Evolutionary conservation across 2,113 vertebrate species (phyloP).

Genomic region (Bos javanicus): DNA sequence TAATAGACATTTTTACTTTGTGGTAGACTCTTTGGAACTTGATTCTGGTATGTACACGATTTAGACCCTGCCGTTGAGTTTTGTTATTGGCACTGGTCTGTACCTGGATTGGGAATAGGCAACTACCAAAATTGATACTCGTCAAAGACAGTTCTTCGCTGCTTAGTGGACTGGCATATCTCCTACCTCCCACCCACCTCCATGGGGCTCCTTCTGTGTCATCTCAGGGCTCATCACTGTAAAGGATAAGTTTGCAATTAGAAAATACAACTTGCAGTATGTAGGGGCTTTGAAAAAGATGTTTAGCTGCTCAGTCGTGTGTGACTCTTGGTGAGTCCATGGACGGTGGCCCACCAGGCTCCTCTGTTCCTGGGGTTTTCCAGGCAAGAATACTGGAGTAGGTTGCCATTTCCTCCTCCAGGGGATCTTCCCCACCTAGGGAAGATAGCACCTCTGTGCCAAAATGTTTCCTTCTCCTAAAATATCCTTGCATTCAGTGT

Average conservation of each 20-base stretch:
- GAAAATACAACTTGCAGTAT: not conserved
- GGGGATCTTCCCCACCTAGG: not conserved
- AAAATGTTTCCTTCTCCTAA: not conserved
- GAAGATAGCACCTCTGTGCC: not conserved
- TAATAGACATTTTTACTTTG: not conserved
- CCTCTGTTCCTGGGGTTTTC: not conserved
- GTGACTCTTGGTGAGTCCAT: not conserved
- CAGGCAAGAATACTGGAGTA: not conserved
- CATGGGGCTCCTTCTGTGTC: not conserved
- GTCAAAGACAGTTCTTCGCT: not conserved
- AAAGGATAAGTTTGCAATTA: not conserved
- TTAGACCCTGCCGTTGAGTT: not conserved
- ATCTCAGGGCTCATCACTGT: not conserved
- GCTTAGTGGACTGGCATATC: not conserved
- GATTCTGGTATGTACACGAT: not conserved
- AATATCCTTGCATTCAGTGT: not conserved
- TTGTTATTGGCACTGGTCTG: not conserved
- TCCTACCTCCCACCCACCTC: not conserved
- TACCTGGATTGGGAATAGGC: not conserved
- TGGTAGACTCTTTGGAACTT: not conserved
- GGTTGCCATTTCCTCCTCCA: not conserved
- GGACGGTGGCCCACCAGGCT: not conserved
- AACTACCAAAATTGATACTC: not conserved
- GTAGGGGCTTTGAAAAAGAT: not conserved
- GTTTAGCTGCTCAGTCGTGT: not conserved